Conservation (phyloP, 2,797 vertebrate species). For the Galaxias olidus region DNA sequence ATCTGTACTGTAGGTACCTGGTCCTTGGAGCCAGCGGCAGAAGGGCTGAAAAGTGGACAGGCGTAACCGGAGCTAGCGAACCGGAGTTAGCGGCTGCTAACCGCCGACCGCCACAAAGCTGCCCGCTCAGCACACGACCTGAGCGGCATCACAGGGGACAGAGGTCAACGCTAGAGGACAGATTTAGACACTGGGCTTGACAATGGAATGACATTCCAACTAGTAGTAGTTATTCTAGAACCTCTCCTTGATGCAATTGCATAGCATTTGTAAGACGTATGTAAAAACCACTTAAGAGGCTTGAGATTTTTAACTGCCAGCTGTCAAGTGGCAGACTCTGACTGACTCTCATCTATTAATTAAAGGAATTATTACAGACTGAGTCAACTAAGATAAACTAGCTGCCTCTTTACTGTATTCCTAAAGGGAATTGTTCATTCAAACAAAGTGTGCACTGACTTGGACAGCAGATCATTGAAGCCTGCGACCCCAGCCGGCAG, state of each 20-base stretch:
- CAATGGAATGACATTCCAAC: slow-evolving; percentile 23
- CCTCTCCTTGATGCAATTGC: too few relatives aligned
- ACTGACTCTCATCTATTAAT: too few relatives aligned
- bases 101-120: slow-evolving; percentile 52
- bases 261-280: too few relatives aligned
- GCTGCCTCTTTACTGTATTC: too few relatives aligned
- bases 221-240: too few relatives aligned
- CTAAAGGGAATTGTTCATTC: too few relatives aligned
- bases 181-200: slow-evolving; percentile 12
- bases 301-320: too few relatives aligned
- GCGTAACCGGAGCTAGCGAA: slow-evolving; percentile 58
- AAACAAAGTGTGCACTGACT: not conserved
- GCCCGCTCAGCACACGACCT: slow-evolving; percentile 52
- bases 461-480: not conserved
- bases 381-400: too few relatives aligned
- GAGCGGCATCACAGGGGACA: slow-evolving; percentile 54
- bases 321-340: too few relatives aligned
- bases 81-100: slow-evolving; percentile 58
- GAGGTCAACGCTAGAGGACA: slow-evolving; percentile 50
- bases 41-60: slow-evolving; percentile 57
- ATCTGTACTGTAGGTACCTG: slow-evolving; percentile 68
- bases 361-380: too few relatives aligned
- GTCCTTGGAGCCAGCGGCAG: slow-evolving; percentile 39
- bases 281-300: too few relatives aligned
- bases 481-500: not conserved